These are phyloP conservation scores for Mya arenaria DNA, from an alignment of 1,140 invertebrate species.

Conservation along the genomic window DNA sequence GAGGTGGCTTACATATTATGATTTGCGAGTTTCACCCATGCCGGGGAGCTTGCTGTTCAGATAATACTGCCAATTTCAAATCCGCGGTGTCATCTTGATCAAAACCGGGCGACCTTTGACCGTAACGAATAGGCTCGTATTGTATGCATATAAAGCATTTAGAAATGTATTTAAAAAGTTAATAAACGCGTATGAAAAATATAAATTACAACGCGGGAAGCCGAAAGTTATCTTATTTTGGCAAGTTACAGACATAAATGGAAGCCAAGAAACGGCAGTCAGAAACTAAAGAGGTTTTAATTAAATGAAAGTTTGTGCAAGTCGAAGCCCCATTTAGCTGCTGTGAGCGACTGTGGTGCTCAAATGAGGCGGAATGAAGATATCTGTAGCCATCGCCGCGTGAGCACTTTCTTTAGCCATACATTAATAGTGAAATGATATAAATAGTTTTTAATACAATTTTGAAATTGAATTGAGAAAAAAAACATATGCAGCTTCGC, in stretches of 20 bases:
- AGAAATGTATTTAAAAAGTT: constrained; percentile 53
- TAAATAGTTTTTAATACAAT: no score
- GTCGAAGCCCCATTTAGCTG: constrained; percentile 36
- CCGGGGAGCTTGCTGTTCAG: constrained; percentile 14
- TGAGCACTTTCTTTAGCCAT: no score
- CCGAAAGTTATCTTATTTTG: constrained; percentile 7
- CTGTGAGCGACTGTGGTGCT: no score
- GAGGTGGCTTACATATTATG: no score
- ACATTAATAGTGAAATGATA: no score
- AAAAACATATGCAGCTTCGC: no score
- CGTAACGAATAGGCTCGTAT: constrained; percentile 24
- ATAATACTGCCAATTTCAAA: constrained; percentile 47
- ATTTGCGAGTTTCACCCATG: no score
- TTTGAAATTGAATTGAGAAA: no score
- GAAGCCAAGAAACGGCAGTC: constrained; percentile 26
- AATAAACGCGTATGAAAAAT: constrained; percentile 49
- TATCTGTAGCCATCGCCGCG: no score
- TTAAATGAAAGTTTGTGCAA: constrained; percentile 52
- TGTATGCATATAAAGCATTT: constrained; percentile 47
- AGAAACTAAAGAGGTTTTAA: constrained; percentile 45
- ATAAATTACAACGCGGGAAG: constrained; percentile 53
- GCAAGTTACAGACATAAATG: not conserved
- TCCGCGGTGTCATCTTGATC: constrained; percentile 33
- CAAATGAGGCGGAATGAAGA: no score
- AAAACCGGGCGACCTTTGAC: constrained; percentile 52